Base-by-base conservation (phyloP, 2,113 vertebrate genomes). In the Hiodon tergisus region DNA sequence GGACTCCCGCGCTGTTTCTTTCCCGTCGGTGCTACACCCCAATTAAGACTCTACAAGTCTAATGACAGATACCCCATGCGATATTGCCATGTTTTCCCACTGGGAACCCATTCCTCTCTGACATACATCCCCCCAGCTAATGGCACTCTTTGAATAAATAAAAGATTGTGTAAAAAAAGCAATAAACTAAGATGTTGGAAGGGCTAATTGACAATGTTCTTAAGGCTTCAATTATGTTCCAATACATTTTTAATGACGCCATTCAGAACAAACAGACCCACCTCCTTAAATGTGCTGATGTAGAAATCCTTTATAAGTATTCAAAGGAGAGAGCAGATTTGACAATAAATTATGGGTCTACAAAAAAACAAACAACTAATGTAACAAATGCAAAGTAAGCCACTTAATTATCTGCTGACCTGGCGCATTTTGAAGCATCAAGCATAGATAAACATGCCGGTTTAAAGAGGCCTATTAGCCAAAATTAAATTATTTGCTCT, bases 161-260 rank as follows among this genome's bases (percentile, higher is more conserved):
- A 3, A 31, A 16, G 6, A 52, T 16, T 78, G 50, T 6, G 31
- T 31, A 77, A 47, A 78, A 79, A 73, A 70, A 72, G 78, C 74
- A 75, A 80, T 75, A 71, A 80, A 79, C 76, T 13, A 9, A 53
- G 79, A 61, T 77, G 75, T 3, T 63, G 65, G 2, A 52, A 77
- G 68, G 3, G 72, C 14, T 73, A 59, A 48, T 53, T 73, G 58
- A 74, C 55, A 81, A 78, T 77, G 78, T 63, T 77, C 65, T 58
- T 60, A 72, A 60, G 73, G 74, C 0, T 69, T 6, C 61, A 75
- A 78, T 80, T 71, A 71, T 54, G 51, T 57, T 79, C 77, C 83
- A 77, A 79, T 72, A 74, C 78, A 86, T 86, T 86, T 83, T 80
- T 88, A 86, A 88, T 82, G 78, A 81, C 78, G 76, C 78, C 76